These are phyloP conservation scores for Metridium senile DNA, from an alignment of 92 coral and sea anemone genomes.

Conservation along the genomic window DNA sequence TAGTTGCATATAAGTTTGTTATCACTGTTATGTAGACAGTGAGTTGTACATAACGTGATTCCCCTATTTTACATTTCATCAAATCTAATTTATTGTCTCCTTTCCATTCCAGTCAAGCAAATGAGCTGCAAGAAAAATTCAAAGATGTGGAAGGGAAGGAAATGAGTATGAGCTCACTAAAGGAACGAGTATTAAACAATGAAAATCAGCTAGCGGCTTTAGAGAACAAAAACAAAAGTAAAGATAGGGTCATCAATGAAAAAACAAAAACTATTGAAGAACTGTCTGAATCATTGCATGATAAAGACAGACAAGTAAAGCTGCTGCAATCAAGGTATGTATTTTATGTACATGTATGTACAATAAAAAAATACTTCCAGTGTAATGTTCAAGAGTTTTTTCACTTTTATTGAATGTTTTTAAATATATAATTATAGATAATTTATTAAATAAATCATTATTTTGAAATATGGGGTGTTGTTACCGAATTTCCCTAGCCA, in stretches of 20 bases:
- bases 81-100: background rate
- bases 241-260: slow-evolving; percentile 39
- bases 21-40: too few relatives aligned
- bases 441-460: too few relatives aligned
- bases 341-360: too few relatives aligned
- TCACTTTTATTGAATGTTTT: too few relatives aligned
- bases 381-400: too few relatives aligned
- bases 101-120: slow-evolving; percentile 20
- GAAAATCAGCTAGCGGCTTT: slow-evolving; percentile 40
- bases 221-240: slow-evolving; percentile 37
- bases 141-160: slow-evolving; percentile 45
- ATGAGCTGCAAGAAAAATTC: slow-evolving; percentile 23
- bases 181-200: slow-evolving; percentile 28
- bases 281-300: slow-evolving; percentile 34
- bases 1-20: too few relatives aligned
- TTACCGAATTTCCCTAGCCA: too few relatives aligned
- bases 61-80: background rate
- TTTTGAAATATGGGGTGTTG: too few relatives aligned
- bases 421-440: too few relatives aligned
- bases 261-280: slow-evolving; percentile 47
- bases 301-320: slow-evolving; percentile 48
- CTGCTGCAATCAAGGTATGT: slow-evolving; percentile 54
- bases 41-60: too few relatives aligned
- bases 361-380: too few relatives aligned
- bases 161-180: slow-evolving; percentile 51